phyloP scores from a whole-genome alignment of 2,888 invertebrate species.

The Meteorus colon region DNA sequence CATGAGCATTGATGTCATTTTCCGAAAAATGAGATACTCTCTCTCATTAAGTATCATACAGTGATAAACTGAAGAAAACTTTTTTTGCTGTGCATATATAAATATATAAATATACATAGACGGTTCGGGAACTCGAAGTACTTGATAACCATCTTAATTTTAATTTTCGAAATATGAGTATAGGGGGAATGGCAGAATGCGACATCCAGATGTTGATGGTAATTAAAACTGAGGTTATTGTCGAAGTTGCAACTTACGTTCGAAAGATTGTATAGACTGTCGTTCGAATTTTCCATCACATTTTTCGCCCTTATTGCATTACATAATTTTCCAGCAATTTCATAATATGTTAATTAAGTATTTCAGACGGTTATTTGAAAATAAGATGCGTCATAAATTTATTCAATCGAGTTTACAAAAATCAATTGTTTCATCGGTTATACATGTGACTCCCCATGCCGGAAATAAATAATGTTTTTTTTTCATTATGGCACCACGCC shows the following conservation, averaged over 20 bases:
- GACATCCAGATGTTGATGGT: constrained; percentile 71
- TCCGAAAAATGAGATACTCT: too few species aligned
- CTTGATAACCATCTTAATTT: constrained; percentile 49
- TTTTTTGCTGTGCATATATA: neutral
- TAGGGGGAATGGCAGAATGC: constrained; percentile 61
- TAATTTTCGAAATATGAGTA: constrained; percentile 46
- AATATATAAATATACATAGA: neutral
- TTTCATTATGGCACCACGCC: neutral
- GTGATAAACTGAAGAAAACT: too few species aligned
- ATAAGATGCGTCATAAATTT: neutral
- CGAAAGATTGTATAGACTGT: constrained; percentile 35
- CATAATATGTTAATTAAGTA: neutral
- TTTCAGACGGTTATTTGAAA: neutral
- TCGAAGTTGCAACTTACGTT: constrained; percentile 64
- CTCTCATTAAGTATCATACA: too few species aligned
- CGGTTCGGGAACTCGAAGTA: constrained; percentile 7
- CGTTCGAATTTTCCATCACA: constrained; percentile 47
- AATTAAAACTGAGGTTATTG: constrained; percentile 71
- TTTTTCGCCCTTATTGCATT: constrained; percentile 16
- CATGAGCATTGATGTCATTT: too few species aligned
- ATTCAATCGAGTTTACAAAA: neutral
- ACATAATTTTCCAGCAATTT: constrained; percentile 9
- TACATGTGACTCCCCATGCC: neutral
- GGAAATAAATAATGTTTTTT: constrained; percentile 48
- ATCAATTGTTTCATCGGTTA: neutral